Percentiles rank a stretch among this genome's conserved stretches.
These are phyloP conservation scores for Morpho achilles DNA, from an alignment of 2,888 invertebrate genomes.

Conservation along the genomic window DNA sequence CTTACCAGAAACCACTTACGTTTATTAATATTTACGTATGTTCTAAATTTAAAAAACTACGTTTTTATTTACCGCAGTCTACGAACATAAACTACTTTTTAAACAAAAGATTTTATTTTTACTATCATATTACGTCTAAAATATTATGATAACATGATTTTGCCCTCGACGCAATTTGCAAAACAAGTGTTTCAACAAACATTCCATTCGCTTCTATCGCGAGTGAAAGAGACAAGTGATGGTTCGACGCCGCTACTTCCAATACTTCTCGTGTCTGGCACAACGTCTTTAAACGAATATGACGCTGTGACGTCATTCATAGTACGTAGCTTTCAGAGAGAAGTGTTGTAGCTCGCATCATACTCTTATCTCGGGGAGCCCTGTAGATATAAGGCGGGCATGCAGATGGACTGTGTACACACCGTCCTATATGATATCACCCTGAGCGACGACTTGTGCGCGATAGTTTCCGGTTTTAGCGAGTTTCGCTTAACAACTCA, in stretches of 20 bases:
- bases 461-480: constrained; percentile 40
- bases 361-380: constrained; percentile 53
- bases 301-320: constrained; percentile 68
- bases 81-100: constrained; percentile 11
- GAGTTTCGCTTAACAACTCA: constrained; percentile 29
- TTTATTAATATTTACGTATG: too few relatives aligned
- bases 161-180: constrained; percentile 71
- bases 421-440: constrained; percentile 68
- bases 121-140: constrained; percentile 28
- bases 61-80: not conserved
- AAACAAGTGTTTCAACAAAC: constrained; percentile 74
- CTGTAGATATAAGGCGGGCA: constrained; percentile 68
- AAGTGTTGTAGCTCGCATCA: constrained; percentile 71
- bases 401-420: constrained; percentile 53
- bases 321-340: constrained; percentile 79
- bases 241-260: constrained; percentile 54
- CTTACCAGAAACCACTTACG: too few relatives aligned
- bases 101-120: constrained; percentile 26
- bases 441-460: constrained; percentile 65
- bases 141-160: constrained; percentile 37
- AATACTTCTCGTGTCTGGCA: constrained; percentile 56
- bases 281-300: constrained; percentile 60
- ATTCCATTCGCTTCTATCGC: constrained; percentile 73
- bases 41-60: too few relatives aligned
- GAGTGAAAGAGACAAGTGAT: constrained; percentile 58